These are phyloP conservation scores for Nansenia antarctica DNA, from an alignment of 2,113 vertebrate genomes.

Conservation along the genomic window DNA sequence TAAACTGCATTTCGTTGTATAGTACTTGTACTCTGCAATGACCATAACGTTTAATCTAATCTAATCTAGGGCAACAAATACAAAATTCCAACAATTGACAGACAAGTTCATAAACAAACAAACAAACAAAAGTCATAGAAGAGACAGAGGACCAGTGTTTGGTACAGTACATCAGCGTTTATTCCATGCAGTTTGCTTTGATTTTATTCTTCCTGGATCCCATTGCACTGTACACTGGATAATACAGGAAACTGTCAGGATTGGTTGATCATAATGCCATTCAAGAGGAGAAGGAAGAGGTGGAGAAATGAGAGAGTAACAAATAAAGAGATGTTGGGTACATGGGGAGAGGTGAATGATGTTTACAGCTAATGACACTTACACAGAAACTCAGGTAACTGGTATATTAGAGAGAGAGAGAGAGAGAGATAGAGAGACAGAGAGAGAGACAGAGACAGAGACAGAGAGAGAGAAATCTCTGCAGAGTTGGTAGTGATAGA, in stretches of 20 bases:
- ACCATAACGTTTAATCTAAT: too few species aligned
- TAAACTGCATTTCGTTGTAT: too few species aligned
- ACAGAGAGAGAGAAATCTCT: slow-evolving; percentile 26
- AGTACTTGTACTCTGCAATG: too few species aligned
- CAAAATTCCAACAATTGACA: too few species aligned
- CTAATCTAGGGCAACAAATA: too few species aligned
- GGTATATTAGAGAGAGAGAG: slow-evolving; percentile 26
- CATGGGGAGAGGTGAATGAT: slow-evolving; percentile 53
- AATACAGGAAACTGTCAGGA: slow-evolving; percentile 74
- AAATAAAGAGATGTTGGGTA: slow-evolving; percentile 56
- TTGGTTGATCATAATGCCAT: slow-evolving; percentile 76
- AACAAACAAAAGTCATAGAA: slow-evolving; percentile 17
- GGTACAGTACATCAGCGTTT: slow-evolving; percentile 91
- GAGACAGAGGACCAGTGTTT: slow-evolving; percentile 28
- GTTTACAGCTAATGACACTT: slow-evolving; percentile 52
- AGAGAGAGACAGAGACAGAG: slow-evolving; percentile 28
- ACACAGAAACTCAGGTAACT: slow-evolving; percentile 62
- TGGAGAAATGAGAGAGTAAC: slow-evolving; percentile 54
- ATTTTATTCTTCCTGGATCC: slow-evolving; percentile 83
- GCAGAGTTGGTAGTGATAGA: too few species aligned
- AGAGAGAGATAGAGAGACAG: neutral
- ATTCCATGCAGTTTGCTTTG: slow-evolving; percentile 95
- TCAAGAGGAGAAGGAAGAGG: slow-evolving; percentile 49
- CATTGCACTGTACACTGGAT: slow-evolving; percentile 82
- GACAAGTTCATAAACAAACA: too few species aligned